Evolutionary conservation across 1,140 invertebrate species (phyloP), one percentile per base, ranked within the genome.

Genomic region (Dendroctonus ponderosae): DNA sequence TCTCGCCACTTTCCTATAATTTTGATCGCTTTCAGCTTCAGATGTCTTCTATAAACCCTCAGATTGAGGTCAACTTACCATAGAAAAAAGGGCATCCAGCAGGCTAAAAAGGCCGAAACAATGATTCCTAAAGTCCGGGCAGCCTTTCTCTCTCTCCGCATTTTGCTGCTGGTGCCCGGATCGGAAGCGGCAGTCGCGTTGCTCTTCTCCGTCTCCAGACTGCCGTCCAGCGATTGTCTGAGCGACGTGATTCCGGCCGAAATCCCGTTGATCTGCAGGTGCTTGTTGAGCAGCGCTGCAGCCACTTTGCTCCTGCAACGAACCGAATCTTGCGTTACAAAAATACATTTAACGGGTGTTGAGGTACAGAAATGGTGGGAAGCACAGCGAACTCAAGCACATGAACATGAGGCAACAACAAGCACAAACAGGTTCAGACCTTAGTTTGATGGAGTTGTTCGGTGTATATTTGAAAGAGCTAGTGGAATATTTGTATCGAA

Each of bases 1-100:
- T 26, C 1, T 26, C 26, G 26, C 26, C 26, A 26, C 1, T 26
- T 26, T 26, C 1, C 26, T 26, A 26, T 26, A 26, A 26, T 26
- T 26, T 26, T 26, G 26, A 26, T 3, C 3, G 3, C 26, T 26
- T 26, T 26, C 26, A 26, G 26, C 26, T 3, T 26, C 26, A 26
- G 3, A 26, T 26, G 26, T 26, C 26, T 26, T 26, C 3, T 26
- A 26, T 26, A 26, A 26, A 26, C 3, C n/a, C n/a, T n/a, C 1
- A 26, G 26, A 26, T 26, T 26, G 1, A 26, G 26, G 26, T 26
- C 1, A 26, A 72, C 76, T 83, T 81, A 91, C 93, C 91, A 93
- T 63, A 93, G 82, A 79, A 98, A 98, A 82, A 98, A 98, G 2
- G 95, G 95, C 57, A 96, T 83, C 93, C 94, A 97, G 79, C 94